Conservation (phyloP, 2,797 vertebrate species). For the Heliangelus exortis region DNA sequence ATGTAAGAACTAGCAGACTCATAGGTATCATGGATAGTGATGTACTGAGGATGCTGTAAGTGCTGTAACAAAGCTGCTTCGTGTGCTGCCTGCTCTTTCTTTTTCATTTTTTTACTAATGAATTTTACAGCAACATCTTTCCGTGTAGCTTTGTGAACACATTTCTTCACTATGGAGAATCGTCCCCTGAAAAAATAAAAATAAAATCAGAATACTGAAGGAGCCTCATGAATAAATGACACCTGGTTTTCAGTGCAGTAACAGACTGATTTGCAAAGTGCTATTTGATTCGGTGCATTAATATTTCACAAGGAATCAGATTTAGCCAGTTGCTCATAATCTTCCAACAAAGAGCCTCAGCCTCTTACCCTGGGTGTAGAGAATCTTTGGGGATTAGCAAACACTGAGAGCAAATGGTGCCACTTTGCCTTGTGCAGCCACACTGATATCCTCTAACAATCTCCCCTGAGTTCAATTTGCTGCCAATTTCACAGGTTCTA, state of each 20-base stretch:
- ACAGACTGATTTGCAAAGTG: neutral
- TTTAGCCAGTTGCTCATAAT: conserved; percentile 38
- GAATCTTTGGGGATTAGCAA: conserved; percentile 24
- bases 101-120: conserved; percentile 97
- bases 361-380: neutral
- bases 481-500: neutral
- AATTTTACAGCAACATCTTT: conserved; percentile 97
- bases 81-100: conserved; percentile 94
- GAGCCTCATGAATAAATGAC: neutral
- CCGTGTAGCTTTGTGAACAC: conserved; percentile 89
- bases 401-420: neutral
- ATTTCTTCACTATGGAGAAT: conserved; percentile 96
- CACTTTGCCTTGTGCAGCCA: conserved; percentile 26
- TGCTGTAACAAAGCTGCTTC: conserved; percentile 92
- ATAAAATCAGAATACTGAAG: neutral
- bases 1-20: conserved; percentile 90
- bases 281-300: conserved; percentile 8
- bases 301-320: conserved; percentile 47
- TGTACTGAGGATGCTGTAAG: conserved; percentile 91
- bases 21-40: conserved; percentile 90
- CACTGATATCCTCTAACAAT: conserved; percentile 31
- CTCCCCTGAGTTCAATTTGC: conserved; percentile 54
- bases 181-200: conserved; percentile 82
- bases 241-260: neutral
- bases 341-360: neutral